Evolutionary conservation across 2,888 invertebrate species (phyloP).

Genomic region (Mactromeris polynyma): DNA sequence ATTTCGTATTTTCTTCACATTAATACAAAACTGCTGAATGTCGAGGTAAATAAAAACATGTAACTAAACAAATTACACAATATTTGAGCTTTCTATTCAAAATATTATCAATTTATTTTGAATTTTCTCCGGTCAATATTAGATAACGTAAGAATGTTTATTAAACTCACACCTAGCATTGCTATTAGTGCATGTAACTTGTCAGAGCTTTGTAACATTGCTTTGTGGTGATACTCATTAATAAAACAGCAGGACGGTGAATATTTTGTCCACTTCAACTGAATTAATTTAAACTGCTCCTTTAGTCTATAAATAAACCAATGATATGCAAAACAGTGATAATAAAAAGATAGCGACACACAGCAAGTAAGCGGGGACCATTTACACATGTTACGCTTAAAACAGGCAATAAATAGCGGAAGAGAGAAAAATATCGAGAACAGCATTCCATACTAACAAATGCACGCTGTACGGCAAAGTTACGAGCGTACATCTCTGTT

Average conservation of each 20-base stretch:
- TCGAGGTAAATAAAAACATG: background rate
- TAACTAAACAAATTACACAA: background rate
- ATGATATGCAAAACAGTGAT: conserved; percentile 71
- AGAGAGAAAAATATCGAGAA: conserved; percentile 67
- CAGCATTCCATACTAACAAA: conserved; percentile 72
- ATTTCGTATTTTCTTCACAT: background rate
- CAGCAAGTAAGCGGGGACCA: conserved; percentile 71
- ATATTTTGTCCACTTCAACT: background rate
- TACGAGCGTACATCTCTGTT: conserved; percentile 68
- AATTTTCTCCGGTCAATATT: background rate
- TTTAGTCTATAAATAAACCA: conserved; percentile 66
- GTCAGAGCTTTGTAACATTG: conserved; percentile 29
- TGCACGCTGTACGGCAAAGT: conserved; percentile 54
- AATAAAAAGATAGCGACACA: conserved; percentile 71
- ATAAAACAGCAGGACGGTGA: background rate
- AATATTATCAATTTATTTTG: background rate
- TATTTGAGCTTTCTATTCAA: conserved; percentile 11
- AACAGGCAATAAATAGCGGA: conserved; percentile 65
- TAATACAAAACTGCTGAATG: conserved; percentile 5
- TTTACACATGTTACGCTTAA: conserved; percentile 68
- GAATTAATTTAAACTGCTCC: conserved; percentile 31
- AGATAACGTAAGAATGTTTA: background rate
- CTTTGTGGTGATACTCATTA: background rate
- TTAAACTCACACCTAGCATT: conserved; percentile 16
- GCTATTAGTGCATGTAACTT: conserved; percentile 35